A percentile compares a stretch with the other conserved stretches of the same genome.
Evolutionary conservation across 2,888 invertebrate species (phyloP).

Genomic region (Hirtodrosophila cameraria): DNA sequence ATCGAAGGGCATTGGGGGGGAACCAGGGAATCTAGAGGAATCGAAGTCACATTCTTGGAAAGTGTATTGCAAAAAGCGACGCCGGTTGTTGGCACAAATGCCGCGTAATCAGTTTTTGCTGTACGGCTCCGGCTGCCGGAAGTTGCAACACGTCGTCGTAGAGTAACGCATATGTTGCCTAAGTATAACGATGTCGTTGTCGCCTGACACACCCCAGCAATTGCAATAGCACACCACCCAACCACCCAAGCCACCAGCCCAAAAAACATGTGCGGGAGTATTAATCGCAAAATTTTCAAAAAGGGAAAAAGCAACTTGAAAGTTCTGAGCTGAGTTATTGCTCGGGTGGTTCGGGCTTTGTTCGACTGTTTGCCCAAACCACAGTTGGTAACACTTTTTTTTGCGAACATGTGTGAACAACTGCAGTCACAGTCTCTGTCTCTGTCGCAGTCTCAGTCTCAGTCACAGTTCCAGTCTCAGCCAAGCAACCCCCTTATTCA

Average conservation of each 20-base stretch:
- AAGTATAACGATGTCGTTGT: slow-evolving; percentile 37
- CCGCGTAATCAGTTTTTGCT: slow-evolving; percentile 73
- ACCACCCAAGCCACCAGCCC: slow-evolving; percentile 7
- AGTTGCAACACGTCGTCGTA: slow-evolving; percentile 72
- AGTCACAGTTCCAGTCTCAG: slow-evolving; percentile 4
- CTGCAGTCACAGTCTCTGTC: slow-evolving; percentile 49
- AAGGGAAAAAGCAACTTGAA: slow-evolving; percentile 49
- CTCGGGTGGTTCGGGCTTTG: slow-evolving; percentile 45
- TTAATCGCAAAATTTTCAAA: slow-evolving; percentile 59
- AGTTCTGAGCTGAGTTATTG: slow-evolving; percentile 57
- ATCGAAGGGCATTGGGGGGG: neutral
- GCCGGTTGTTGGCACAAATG: slow-evolving; percentile 68
- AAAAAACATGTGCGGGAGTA: slow-evolving; percentile 32
- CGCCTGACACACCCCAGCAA: slow-evolving; percentile 61
- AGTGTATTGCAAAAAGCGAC: slow-evolving; percentile 57
- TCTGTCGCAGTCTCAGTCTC: neutral
- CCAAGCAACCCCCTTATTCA: slow-evolving; percentile 44
- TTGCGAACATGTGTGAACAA: slow-evolving; percentile 81
- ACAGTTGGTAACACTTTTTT: slow-evolving; percentile 36
- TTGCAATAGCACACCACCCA: slow-evolving; percentile 25
- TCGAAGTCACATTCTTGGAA: slow-evolving; percentile 60
- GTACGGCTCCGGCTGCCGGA: slow-evolving; percentile 55
- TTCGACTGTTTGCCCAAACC: slow-evolving; percentile 41
- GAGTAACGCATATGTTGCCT: slow-evolving; percentile 63
- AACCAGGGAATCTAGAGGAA: neutral